These are phyloP conservation scores for Galleria mellonella DNA, from an alignment of 1,140 invertebrate genomes.

Conservation along the genomic window DNA sequence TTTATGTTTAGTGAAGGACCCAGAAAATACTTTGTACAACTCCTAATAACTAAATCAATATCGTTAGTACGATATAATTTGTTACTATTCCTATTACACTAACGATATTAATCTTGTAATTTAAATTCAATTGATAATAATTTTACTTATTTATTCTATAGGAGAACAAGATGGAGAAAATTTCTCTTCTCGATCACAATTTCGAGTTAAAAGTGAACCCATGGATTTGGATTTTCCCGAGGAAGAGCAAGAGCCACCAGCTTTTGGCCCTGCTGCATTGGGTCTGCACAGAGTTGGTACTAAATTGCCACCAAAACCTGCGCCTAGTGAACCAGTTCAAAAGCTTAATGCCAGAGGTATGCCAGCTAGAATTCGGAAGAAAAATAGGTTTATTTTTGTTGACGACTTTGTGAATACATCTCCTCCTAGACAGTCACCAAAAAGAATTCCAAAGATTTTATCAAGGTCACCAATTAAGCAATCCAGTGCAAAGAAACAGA, in stretches of 20 bases:
- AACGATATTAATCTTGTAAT: no score
- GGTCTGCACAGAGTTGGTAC: conserved; percentile 87
- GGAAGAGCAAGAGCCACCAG: conserved; percentile 79
- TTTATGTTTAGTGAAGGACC: neutral
- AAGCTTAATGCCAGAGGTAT: conserved; percentile 89
- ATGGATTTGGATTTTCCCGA: conserved; percentile 79
- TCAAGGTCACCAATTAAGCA: conserved; percentile 73
- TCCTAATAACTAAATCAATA: neutral
- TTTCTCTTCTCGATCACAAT: conserved; percentile 51
- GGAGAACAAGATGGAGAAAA: conserved; percentile 41
- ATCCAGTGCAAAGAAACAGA: conserved; percentile 64
- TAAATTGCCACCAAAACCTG: conserved; percentile 80
- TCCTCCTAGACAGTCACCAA: conserved; percentile 80
- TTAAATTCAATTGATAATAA: neutral
- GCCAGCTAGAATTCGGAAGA: conserved; percentile 92
- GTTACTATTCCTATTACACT: neutral
- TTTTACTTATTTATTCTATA: conserved; percentile 28
- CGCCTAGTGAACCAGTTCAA: conserved; percentile 81
- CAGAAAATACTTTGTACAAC: neutral
- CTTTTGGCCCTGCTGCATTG: conserved; percentile 83
- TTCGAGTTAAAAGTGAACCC: conserved; percentile 75
- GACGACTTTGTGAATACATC: conserved; percentile 91
- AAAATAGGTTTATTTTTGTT: conserved; percentile 93
- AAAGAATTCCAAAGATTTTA: conserved; percentile 74
- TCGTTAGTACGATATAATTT: neutral